Percentiles rank a stretch among this genome's conserved stretches.
Evolutionary conservation across 2,888 invertebrate species (phyloP).

Genomic region (Oasisia sp.): DNA sequence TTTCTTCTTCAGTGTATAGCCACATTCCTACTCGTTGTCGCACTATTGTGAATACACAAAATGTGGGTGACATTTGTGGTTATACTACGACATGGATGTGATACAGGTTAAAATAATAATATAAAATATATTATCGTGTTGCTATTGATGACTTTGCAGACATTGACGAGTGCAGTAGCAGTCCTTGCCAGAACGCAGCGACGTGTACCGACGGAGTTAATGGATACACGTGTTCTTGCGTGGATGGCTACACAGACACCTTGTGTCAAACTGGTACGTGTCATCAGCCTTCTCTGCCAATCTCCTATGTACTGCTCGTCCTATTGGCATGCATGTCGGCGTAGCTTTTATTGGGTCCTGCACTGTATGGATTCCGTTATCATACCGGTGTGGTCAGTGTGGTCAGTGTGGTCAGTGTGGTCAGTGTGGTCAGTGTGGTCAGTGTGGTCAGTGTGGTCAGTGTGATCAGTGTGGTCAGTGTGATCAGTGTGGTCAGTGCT

Average conservation of each 20-base stretch:
- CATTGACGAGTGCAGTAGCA: background rate
- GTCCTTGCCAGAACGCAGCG: constrained; percentile 12
- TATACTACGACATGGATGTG: too few relatives aligned
- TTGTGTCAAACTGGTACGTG: background rate
- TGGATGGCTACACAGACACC: background rate
- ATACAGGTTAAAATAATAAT: too few relatives aligned
- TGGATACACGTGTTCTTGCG: background rate
- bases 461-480: background rate
- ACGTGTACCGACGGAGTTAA: background rate
- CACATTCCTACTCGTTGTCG: too few relatives aligned
- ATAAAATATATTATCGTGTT: background rate
- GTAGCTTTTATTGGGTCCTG: background rate
- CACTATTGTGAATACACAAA: too few relatives aligned
- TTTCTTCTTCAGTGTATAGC: too few relatives aligned
- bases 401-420: background rate
- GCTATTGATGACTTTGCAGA: background rate
- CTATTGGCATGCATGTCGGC: background rate
- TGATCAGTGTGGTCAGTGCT: background rate
- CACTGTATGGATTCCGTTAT: background rate
- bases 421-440: background rate
- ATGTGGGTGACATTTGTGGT: too few relatives aligned
- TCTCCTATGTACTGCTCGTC: background rate
- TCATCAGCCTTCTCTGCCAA: background rate
- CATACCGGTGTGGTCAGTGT: background rate
- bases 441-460: background rate